Percentiles rank a stretch among this genome's conserved stretches.
Evolutionary conservation across 2,113 vertebrate species (phyloP).

Genomic region (Neofelis nebulosa): DNA sequence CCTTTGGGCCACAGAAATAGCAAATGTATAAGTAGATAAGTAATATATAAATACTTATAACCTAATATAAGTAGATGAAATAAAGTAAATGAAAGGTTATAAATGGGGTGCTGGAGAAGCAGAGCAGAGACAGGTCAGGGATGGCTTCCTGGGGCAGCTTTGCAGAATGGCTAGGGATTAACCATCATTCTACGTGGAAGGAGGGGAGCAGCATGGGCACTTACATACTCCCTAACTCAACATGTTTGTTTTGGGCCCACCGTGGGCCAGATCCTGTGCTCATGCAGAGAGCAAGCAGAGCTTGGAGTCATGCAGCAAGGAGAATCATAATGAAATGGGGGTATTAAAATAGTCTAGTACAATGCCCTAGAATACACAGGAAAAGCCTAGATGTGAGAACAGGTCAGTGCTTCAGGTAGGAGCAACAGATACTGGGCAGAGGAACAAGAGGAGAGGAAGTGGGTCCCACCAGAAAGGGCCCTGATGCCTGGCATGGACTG

Average conservation of each 20-base stretch:
- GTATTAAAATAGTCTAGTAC: background rate
- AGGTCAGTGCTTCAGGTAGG: background rate
- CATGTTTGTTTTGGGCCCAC: background rate
- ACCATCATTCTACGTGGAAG: background rate
- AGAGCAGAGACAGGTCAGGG: background rate
- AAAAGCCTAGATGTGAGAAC: background rate
- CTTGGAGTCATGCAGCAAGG: background rate
- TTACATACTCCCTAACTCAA: background rate
- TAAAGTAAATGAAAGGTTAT: background rate
- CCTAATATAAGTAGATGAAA: background rate
- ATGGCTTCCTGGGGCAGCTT: background rate
- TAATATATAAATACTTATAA: background rate
- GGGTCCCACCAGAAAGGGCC: too few relatives aligned
- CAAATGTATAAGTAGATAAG: background rate
- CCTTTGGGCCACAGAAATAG: background rate
- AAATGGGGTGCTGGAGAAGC: background rate
- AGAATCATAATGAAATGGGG: background rate
- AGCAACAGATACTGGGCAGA: background rate
- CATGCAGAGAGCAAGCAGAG: background rate
- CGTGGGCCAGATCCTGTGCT: background rate
- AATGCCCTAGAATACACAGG: background rate
- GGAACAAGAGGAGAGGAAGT: background rate
- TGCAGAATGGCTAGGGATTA: background rate
- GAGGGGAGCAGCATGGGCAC: too few relatives aligned
- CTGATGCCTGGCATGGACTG: background rate